Percentiles rank a stretch among this genome's conserved stretches.
These are phyloP conservation scores for Proctacanthus coquilletti DNA, from an alignment of 1,140 invertebrate species.

Conservation along the genomic window DNA sequence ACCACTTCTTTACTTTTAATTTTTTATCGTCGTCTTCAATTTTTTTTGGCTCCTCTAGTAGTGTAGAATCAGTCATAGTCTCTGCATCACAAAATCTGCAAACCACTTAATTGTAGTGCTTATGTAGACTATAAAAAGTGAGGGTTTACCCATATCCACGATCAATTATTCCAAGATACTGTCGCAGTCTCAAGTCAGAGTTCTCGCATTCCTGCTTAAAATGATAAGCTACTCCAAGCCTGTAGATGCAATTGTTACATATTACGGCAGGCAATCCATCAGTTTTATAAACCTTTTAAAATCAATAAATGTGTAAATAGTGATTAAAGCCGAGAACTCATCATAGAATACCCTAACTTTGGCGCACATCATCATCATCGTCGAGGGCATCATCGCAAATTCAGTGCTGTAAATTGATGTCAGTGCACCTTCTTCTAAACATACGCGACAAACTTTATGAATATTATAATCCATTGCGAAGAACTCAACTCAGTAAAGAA, in stretches of 20 bases:
- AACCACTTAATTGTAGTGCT: background rate
- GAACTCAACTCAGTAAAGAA: background rate
- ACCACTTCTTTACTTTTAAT: too few relatives aligned
- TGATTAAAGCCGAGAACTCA: slow-evolving; percentile 1
- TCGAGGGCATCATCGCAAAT: slow-evolving; percentile 41
- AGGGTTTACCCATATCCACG: slow-evolving; percentile 11
- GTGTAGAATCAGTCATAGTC: slow-evolving; percentile 20
- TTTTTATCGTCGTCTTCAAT: slow-evolving; percentile 15
- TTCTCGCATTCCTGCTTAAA: slow-evolving; percentile 49
- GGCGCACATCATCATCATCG: slow-evolving; percentile 46
- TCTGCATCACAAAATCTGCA: slow-evolving; percentile 17
- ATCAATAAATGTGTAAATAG: slow-evolving; percentile 4
- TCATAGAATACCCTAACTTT: slow-evolving; percentile 35
- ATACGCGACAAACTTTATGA: slow-evolving; percentile 42
- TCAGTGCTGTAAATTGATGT: slow-evolving; percentile 44
- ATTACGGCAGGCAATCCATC: slow-evolving; percentile 48
- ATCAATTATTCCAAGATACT: slow-evolving; percentile 38
- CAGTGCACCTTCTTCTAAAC: slow-evolving; percentile 41
- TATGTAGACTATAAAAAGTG: background rate
- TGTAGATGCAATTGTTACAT: slow-evolving; percentile 47
- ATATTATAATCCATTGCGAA: slow-evolving; percentile 25
- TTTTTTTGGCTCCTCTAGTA: slow-evolving; percentile 7
- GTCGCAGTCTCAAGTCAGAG: slow-evolving; percentile 40
- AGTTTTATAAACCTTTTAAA: slow-evolving; percentile 37
- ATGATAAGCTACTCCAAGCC: slow-evolving; percentile 45